Evolutionary conservation across 2,888 invertebrate species (phyloP).

Genomic region (Mesodorylaimus sp.): DNA sequence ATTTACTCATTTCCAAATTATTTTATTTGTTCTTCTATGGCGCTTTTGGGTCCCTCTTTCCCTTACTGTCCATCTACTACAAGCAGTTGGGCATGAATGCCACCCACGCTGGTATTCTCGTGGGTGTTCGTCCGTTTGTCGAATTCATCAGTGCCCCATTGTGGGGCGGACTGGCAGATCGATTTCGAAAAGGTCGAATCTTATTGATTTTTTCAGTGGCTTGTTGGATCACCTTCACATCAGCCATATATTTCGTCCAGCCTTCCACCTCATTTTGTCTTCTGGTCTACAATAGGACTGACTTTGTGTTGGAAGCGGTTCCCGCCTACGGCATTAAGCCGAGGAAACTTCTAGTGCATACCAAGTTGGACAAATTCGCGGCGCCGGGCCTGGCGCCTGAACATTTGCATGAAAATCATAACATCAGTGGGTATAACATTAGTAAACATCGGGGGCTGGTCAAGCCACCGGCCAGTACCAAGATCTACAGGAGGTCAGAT

Average conservation of each 20-base stretch:
- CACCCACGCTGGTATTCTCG: conserved; percentile 41
- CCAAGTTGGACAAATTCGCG: too few relatives aligned
- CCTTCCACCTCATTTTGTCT: conserved; percentile 53
- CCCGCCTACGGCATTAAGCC: too few relatives aligned
- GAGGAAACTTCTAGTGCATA: too few relatives aligned
- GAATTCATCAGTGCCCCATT: conserved; percentile 93
- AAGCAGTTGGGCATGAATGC: conserved; percentile 99
- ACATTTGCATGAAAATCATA: conserved; percentile 22
- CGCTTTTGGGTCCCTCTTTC: conserved; percentile 95
- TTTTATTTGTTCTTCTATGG: conserved; percentile 99
- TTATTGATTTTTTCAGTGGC: conserved; percentile 70
- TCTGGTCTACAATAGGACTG: conserved; percentile 11
- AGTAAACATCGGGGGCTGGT: conserved; percentile 28
- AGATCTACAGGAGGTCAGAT: conserved; percentile 67
- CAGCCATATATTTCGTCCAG: conserved; percentile 82
- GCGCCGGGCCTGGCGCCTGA: conserved; percentile 26
- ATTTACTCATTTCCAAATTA: conserved; percentile 77
- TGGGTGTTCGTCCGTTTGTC: conserved; percentile 85
- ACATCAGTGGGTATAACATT: too few relatives aligned
- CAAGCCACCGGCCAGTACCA: conserved; percentile 69
- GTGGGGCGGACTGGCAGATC: conserved; percentile 87
- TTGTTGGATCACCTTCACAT: conserved; percentile 89
- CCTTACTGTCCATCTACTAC: conserved; percentile 94
- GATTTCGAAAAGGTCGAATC: conserved; percentile 42
- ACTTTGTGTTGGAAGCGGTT: not conserved